Percentiles rank a stretch among this genome's conserved stretches.
These are phyloP conservation scores for Artibeus lituratus DNA, from an alignment of 2,797 vertebrate species.

Conservation along the genomic window DNA sequence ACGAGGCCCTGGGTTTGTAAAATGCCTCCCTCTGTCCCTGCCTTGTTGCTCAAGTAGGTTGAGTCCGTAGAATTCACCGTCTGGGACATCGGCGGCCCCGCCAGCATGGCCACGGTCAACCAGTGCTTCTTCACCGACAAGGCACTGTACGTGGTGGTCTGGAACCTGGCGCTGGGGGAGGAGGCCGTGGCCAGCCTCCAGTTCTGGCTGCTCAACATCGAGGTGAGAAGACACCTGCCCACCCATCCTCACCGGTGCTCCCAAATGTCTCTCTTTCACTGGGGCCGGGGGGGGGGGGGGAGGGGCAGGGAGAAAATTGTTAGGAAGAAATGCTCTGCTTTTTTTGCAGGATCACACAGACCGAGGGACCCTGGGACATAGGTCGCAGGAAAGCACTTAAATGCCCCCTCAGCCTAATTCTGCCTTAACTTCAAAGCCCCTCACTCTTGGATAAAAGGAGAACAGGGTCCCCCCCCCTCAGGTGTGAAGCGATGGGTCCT, in stretches of 20 bases:
- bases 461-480: not conserved
- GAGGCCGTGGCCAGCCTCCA: conserved; percentile 96
- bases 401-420: accelerated
- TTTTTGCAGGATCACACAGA: accelerated
- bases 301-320: no score
- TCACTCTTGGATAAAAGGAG: no score
- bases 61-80: conserved; percentile 93
- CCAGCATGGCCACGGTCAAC: conserved; percentile 96
- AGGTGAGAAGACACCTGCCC: conserved; percentile 83
- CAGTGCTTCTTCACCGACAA: conserved; percentile 99
- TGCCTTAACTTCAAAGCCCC: not conserved
- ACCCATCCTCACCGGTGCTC: not conserved
- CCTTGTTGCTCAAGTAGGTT: conserved; percentile 86
- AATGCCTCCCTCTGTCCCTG: conserved; percentile 53
- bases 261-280: not conserved
- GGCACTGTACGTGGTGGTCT: conserved; percentile 95
- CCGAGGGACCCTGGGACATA: accelerated
- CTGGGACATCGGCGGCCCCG: conserved; percentile 95
- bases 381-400: accelerated
- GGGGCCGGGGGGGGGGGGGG: no score
- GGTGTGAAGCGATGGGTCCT: accelerated
- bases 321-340: not conserved
- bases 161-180: conserved; percentile 98
- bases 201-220: conserved; percentile 97
- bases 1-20: conserved; percentile 56